Percentiles rank a stretch among this genome's conserved stretches.
Evolutionary conservation across 2,797 vertebrate species (phyloP).

Genomic region (Trichosurus vulpecula): DNA sequence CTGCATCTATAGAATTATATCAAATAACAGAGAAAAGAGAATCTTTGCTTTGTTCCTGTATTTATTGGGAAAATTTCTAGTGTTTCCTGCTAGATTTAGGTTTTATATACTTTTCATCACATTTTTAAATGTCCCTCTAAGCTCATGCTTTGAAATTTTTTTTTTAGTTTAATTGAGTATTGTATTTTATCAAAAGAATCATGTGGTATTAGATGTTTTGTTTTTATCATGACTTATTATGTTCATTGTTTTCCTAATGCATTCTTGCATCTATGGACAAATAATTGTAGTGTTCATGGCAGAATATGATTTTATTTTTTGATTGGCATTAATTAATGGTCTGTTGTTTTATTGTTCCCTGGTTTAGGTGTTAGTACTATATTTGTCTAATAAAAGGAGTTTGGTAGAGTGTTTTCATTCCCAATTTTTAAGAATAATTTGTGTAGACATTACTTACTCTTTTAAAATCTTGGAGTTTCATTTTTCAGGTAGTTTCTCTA

Average conservation of each 20-base stretch:
- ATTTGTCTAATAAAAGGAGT: neutral
- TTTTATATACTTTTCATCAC: neutral
- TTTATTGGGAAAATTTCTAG: neutral
- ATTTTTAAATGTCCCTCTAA: neutral
- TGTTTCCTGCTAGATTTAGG: neutral
- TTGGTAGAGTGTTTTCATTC: neutral
- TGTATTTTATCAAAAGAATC: neutral
- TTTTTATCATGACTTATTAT: neutral
- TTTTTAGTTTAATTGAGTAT: neutral
- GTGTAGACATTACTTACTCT: neutral
- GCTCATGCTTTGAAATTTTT: neutral
- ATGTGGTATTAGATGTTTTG: neutral
- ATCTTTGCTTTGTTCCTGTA: neutral
- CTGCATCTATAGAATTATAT: neutral
- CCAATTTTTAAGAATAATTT: neutral
- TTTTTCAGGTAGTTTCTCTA: neutral
- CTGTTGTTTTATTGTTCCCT: neutral
- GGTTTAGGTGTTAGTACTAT: neutral
- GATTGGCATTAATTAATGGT: neutral
- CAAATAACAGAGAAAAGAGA: neutral
- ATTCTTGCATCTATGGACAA: neutral
- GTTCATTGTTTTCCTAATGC: neutral
- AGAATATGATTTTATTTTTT: neutral
- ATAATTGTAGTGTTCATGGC: neutral
- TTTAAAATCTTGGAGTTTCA: neutral